Evolutionary conservation across 35 echinoderm and acorn worm species (phyloP).

Genomic region (Lytechinus variegatus): DNA sequence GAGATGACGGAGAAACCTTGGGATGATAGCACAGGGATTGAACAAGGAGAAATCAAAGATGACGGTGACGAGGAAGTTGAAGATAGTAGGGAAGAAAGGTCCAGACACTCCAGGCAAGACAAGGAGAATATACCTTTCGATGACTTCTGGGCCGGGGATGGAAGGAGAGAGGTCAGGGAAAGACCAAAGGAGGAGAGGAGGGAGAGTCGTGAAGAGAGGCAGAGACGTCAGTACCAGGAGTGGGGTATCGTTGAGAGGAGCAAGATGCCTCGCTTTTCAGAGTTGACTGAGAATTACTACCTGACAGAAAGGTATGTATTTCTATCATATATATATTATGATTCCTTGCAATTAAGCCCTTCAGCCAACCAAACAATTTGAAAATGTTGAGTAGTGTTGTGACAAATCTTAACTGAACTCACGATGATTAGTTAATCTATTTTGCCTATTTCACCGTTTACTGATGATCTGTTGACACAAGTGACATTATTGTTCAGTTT

Average conservation of each 20-base stretch:
- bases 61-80: background rate
- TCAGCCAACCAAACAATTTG: background rate
- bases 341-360: background rate
- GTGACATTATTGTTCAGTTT: too few relatives aligned
- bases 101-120: constrained; percentile 13
- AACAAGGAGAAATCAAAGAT: background rate
- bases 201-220: constrained; percentile 55
- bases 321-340: background rate
- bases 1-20: background rate
- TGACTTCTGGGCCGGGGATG: background rate
- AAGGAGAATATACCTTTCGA: background rate
- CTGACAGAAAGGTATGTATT: constrained; percentile 82
- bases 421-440: too few relatives aligned
- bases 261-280: constrained; percentile 68
- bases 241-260: constrained; percentile 80
- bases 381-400: background rate
- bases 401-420: background rate
- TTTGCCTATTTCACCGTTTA: too few relatives aligned
- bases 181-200: constrained; percentile 52
- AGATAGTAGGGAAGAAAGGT: background rate
- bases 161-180: constrained; percentile 41
- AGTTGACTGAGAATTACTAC: constrained; percentile 84
- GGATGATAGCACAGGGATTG: background rate
- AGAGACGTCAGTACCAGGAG: constrained; percentile 32
- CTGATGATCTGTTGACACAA: too few relatives aligned